Percentiles rank a stretch among this genome's conserved stretches.
These are phyloP conservation scores for Rotaria sp. DNA, from an alignment of 2,888 invertebrate genomes.

Conservation along the genomic window DNA sequence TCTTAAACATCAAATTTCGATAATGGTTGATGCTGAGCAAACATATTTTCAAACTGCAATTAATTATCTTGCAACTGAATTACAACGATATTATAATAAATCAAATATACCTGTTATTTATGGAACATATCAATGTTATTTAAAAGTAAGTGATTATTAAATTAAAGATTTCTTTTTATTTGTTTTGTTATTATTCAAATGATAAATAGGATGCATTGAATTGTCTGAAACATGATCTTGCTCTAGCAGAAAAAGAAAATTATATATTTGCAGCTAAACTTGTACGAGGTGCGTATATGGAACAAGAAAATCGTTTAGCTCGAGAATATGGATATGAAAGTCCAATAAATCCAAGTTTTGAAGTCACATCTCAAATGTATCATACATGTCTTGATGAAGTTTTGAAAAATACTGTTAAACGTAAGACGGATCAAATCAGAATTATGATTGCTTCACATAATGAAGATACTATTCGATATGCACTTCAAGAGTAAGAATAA, in stretches of 20 bases:
- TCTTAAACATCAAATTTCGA: constrained; percentile 80
- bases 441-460: constrained; percentile 99
- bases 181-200: too few relatives aligned
- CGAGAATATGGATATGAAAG: constrained; percentile 83
- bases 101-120: constrained; percentile 76
- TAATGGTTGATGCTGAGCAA: constrained; percentile 99
- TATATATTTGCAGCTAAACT: constrained; percentile 68
- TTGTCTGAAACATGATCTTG: constrained; percentile 82
- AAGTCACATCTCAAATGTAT: constrained; percentile 88
- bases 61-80: constrained; percentile 85
- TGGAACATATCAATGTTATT: constrained; percentile 96
- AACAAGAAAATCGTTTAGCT: constrained; percentile 82
- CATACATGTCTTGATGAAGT: constrained; percentile 62
- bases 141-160: constrained; percentile 60
- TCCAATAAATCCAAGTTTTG: constrained; percentile 80
- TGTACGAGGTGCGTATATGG: too few relatives aligned
- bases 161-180: too few relatives aligned
- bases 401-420: constrained; percentile 41
- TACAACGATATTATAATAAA: constrained; percentile 88
- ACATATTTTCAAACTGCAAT: constrained; percentile 99
- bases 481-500: constrained; percentile 69
- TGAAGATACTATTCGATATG: constrained; percentile 90
- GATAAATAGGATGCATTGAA: constrained; percentile 65
- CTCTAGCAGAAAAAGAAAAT: constrained; percentile 85
- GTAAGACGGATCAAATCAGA: constrained; percentile 52